A percentile compares a stretch with the other conserved stretches of the same genome.
Conservation (phyloP, 2,113 vertebrate genomes). For the Corythaixoides concolor region DNA sequence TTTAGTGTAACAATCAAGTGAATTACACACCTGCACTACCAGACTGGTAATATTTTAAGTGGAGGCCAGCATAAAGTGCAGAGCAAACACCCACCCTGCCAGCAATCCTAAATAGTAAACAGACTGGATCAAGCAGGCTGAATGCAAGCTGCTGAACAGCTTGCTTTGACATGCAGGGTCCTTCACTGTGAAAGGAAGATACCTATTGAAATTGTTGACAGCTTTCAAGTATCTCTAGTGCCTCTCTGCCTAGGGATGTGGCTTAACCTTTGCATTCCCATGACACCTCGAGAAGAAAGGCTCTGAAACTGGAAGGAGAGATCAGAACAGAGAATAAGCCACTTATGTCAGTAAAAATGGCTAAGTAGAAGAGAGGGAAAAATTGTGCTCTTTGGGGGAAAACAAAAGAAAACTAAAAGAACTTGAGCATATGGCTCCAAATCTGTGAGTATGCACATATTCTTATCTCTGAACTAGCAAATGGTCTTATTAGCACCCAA, state of each 20-base stretch:
- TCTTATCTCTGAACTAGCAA: background rate
- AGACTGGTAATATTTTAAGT: background rate
- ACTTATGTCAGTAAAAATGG: background rate
- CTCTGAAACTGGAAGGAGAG: slow-evolving; percentile 14
- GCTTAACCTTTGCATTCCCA: slow-evolving; percentile 29
- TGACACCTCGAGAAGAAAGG: background rate
- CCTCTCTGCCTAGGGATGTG: background rate
- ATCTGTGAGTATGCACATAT: background rate
- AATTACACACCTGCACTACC: background rate
- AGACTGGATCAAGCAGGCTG: slow-evolving; percentile 31
- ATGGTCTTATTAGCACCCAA: background rate
- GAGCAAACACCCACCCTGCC: background rate
- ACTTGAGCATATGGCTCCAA: slow-evolving; percentile 35
- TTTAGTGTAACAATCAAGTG: background rate
- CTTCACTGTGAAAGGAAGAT: slow-evolving; percentile 33
- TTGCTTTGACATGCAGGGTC: slow-evolving; percentile 36
- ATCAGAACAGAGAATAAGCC: background rate
- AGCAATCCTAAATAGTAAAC: slow-evolving; percentile 3
- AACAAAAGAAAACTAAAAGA: slow-evolving; percentile 29
- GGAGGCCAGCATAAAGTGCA: background rate
- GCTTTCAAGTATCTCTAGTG: slow-evolving; percentile 37
- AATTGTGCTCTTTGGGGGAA: background rate
- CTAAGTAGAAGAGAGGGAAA: background rate
- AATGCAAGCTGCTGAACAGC: slow-evolving; percentile 43
- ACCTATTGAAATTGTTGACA: slow-evolving; percentile 31